These are phyloP conservation scores for Tetropium fuscum DNA, from an alignment of 2,888 invertebrate species.

Conservation along the genomic window DNA sequence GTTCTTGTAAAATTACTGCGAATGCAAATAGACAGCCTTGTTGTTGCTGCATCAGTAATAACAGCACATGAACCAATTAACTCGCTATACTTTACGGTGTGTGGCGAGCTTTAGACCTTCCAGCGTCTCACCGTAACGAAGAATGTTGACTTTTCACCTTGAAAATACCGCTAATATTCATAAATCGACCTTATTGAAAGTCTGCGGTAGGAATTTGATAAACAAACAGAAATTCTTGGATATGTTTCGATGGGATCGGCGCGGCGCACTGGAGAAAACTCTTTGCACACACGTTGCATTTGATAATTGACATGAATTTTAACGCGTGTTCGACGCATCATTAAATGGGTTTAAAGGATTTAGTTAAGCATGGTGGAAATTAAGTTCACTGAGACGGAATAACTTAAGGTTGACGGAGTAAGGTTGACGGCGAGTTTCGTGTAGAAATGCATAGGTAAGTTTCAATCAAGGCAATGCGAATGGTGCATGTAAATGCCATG, in stretches of 20 bases:
- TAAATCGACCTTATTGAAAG: conserved; percentile 29
- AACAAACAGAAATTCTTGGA: conserved; percentile 11
- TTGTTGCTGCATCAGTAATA: not conserved
- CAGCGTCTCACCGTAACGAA: conserved; percentile 17
- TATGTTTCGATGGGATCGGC: not conserved
- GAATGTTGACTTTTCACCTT: conserved; percentile 53
- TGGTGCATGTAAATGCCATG: no score
- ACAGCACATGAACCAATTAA: not conserved
- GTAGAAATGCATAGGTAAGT: not conserved
- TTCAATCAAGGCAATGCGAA: not conserved
- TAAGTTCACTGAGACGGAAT: conserved; percentile 2
- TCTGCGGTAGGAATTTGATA: conserved; percentile 19
- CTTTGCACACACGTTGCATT: not conserved
- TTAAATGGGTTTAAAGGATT: not conserved
- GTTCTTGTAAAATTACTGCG: no score
- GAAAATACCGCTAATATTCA: conserved; percentile 49
- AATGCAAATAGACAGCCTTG: not conserved
- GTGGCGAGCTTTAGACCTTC: conserved; percentile 9
- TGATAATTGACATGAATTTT: not conserved
- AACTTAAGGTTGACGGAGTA: not conserved
- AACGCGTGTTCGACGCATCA: not conserved
- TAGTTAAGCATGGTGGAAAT: not conserved
- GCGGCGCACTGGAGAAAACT: not conserved
- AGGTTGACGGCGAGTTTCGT: no score
- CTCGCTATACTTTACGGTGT: not conserved